Evolutionary conservation across 2,113 vertebrate genomes (phyloP).

Genomic region (Rhadina sibilatrix): DNA sequence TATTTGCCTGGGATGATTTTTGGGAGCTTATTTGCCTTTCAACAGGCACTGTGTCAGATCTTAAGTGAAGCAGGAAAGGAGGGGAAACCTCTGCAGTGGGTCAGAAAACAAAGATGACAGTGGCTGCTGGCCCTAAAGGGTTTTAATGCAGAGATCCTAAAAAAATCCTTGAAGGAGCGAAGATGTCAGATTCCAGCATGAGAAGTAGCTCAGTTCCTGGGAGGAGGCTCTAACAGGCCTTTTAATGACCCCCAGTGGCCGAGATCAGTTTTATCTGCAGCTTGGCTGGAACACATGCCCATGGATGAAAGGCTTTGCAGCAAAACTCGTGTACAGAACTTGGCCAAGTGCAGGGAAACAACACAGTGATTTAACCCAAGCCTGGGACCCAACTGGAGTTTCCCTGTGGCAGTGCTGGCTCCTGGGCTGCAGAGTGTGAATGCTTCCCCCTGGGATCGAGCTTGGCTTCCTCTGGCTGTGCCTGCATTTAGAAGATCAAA

Average conservation of each 20-base stretch:
- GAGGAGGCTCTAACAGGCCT: slow-evolving; percentile 49
- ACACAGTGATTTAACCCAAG: fast-evolving
- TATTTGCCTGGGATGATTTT: neutral
- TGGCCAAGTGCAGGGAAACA: fast-evolving
- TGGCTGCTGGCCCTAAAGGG: neutral
- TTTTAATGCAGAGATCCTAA: neutral
- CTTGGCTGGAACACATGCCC: neutral
- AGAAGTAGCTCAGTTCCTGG: neutral
- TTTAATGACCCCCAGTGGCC: slow-evolving; percentile 65
- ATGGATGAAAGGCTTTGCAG: neutral
- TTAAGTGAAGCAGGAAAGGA: neutral
- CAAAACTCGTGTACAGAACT: neutral
- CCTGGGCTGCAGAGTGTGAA: fast-evolving
- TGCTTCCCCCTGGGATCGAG: fast-evolving
- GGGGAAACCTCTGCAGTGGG: neutral
- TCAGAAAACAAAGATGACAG: neutral
- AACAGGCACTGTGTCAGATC: neutral
- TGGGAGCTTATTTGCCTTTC: neutral
- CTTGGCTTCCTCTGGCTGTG: neutral
- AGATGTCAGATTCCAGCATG: neutral
- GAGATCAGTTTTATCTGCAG: slow-evolving; percentile 18
- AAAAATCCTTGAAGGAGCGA: neutral
- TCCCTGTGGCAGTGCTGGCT: neutral
- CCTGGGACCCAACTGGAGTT: neutral
- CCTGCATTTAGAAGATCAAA: neutral